Base-by-base conservation (phyloP, 2,797 vertebrate genomes). In the Octomys mimax region DNA sequence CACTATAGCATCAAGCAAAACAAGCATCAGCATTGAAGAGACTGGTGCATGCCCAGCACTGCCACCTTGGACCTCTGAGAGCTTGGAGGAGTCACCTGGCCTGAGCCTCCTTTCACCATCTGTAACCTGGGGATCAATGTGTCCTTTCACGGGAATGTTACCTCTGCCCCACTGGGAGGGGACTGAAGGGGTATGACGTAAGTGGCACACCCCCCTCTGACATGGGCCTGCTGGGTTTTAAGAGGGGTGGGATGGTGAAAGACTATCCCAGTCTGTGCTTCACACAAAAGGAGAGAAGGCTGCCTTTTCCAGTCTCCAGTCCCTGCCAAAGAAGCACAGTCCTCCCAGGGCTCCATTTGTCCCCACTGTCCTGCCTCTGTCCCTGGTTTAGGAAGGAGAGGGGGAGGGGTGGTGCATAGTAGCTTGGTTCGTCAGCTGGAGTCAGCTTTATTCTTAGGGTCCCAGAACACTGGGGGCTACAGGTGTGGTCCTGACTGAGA, bases 31-130 rank as follows among this genome's bases (percentile, higher is more conserved):
- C 46, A 22, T 36, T 61, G 64, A 80, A 24, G 70, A 66, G 31
- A 33, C 10, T 10, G 21, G 46, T 13, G 46, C 71, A 52, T 5
- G 26, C 16, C 21, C 21, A 36, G 4, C n/a, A 16, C n/a, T 86
- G 46, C 66, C 14, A 0, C 42, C 73, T 66, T 16, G 24, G 16
- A 28, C 14, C 66, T 59, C 28, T 57, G 77, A 66, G 71, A 75
- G 62, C 42, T 36, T 49, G 68, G 83, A 73, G 33, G 70, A 4
- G 49, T 36, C 59, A 16, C 57, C 28, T 36, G 7, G 22, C 28
- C 49, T 2, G 49, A 81, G 39, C 61, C 90, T 75, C 70, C 4
- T n/a, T 95, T 92, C 54, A 49, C 77, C 49, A 16, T 39, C 62
- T 85, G 36, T 84, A 71, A 18, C 33, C 6, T 46, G 14, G 78